Evolutionary conservation across 2,888 invertebrate genomes (phyloP), one percentile per base, ranked within the genome.

Genomic region (Molanna angustata): DNA sequence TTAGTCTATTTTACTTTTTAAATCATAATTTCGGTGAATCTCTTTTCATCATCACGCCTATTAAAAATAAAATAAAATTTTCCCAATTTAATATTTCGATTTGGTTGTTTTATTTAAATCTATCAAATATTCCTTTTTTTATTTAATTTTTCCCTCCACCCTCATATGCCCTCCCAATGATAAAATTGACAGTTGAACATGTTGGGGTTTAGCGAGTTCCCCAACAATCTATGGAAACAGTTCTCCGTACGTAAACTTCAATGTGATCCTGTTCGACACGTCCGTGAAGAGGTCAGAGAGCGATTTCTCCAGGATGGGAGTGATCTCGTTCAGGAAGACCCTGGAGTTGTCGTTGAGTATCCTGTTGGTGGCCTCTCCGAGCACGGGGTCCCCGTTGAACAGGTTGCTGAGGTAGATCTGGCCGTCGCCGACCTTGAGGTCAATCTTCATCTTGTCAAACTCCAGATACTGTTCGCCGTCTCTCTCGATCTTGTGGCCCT

Each of bases 201-300:
- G n/a, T n/a, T n/a, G n/a, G n/a, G n/a, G n/a, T n/a, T n/a, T n/a
- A n/a, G n/a, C n/a, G n/a, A n/a, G n/a, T n/a, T n/a, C n/a, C n/a
- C n/a, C n/a, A n/a, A n/a, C n/a, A n/a, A n/a, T n/a, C 37, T 65
- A 76, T 19, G 85, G 85, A 64, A 86, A 86, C 49, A 87, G 69
- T 73, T 86, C 85, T 59, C 83, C 78, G 64, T 84, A 86, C 2
- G 85, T 83, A 64, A 86, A 86, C 49, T 79, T 79, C 11, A 78
- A 73, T 0, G 85, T 84, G 56, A 87, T 84, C 66, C 80, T 83
- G 63, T 86, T 86, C 0, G 86, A 83, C 64, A 85, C 83, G 57
- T 81, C 80, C 1, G 85, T 84, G 62, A 87, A 84, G 52, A 84
- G 79, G 41, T 83, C 80, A 2, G 80, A 78, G 37, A 86, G 72